phyloP scores from a whole-genome alignment of 2,113 vertebrate genomes.

The Macrotus californicus region DNA sequence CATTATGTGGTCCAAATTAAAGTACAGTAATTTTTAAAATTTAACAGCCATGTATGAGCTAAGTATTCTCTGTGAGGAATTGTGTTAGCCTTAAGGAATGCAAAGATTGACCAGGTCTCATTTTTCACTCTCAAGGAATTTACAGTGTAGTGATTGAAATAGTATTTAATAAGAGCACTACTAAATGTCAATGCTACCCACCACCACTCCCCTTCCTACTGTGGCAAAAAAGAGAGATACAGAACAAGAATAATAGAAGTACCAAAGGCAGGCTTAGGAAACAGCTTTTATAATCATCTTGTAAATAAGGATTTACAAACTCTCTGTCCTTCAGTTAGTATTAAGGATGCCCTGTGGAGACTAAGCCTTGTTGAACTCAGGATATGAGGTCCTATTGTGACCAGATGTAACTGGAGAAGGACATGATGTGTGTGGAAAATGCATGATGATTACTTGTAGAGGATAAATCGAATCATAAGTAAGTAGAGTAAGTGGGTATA shows the following conservation, averaged over 20 bases:
- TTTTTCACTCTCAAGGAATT: slow-evolving; percentile 38
- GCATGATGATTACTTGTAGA: background rate
- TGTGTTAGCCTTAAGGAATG: background rate
- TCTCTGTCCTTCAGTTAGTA: background rate
- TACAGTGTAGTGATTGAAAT: background rate
- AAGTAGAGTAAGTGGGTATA: background rate
- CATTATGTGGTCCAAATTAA: background rate
- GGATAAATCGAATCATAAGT: background rate
- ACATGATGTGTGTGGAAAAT: background rate
- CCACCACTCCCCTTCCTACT: no score
- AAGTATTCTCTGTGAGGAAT: background rate
- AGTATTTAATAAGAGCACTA: slow-evolving; percentile 3
- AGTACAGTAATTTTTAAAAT: background rate
- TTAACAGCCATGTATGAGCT: background rate
- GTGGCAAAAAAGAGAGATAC: background rate
- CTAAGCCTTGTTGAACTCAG: background rate
- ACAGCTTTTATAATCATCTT: background rate
- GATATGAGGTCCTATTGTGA: background rate
- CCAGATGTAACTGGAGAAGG: background rate
- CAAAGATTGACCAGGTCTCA: background rate
- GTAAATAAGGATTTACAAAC: slow-evolving; percentile 16
- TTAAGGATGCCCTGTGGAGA: background rate
- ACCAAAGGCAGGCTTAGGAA: background rate
- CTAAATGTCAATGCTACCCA: background rate
- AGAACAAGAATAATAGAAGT: background rate